Evolutionary conservation across 2,797 vertebrate species (phyloP).

Genomic region (Trematomus bernacchii): DNA sequence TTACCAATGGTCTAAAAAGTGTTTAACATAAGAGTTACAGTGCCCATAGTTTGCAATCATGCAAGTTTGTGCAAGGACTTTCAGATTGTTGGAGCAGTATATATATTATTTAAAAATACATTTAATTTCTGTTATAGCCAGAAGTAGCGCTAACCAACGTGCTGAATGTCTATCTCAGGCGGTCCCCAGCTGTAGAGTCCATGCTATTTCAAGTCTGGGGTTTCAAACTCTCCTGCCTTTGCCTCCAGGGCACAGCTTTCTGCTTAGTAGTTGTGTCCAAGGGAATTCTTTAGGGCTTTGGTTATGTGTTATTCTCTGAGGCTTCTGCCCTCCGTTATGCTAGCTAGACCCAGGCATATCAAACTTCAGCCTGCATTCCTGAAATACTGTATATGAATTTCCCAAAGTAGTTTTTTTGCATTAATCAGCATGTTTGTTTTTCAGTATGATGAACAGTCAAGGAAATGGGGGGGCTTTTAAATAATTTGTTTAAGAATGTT

Average conservation of each 20-base stretch:
- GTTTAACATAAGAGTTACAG: background rate
- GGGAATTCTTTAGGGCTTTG: conserved; percentile 80
- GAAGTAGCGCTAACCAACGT: conserved; percentile 53
- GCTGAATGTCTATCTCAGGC: conserved; percentile 56
- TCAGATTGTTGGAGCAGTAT: conserved; percentile 17
- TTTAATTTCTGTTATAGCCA: conserved; percentile 20
- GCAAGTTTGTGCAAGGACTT: background rate
- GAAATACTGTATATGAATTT: conserved; percentile 75
- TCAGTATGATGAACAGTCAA: conserved; percentile 24
- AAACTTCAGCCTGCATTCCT: conserved; percentile 78
- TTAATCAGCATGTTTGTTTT: conserved; percentile 40
- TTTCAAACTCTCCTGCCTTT: conserved; percentile 68
- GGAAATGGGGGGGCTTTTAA: conserved; percentile 26
- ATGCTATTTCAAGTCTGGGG: conserved; percentile 71
- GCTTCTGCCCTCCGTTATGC: conserved; percentile 77
- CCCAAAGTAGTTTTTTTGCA: conserved; percentile 33
- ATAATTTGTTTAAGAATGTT: conserved; percentile 36
- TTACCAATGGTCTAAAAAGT: conserved; percentile 23
- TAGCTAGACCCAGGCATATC: conserved; percentile 67
- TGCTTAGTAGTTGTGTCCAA: conserved; percentile 72
- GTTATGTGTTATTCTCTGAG: conserved; percentile 79
- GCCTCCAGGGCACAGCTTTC: conserved; percentile 62
- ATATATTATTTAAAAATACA: conserved; percentile 31
- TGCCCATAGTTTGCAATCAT: background rate
- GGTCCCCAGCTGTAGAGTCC: conserved; percentile 44